Evolutionary conservation across 2,888 invertebrate genomes (phyloP), one percentile per base, ranked within the genome.

Genomic region (Sarcophaga caerulescens): DNA sequence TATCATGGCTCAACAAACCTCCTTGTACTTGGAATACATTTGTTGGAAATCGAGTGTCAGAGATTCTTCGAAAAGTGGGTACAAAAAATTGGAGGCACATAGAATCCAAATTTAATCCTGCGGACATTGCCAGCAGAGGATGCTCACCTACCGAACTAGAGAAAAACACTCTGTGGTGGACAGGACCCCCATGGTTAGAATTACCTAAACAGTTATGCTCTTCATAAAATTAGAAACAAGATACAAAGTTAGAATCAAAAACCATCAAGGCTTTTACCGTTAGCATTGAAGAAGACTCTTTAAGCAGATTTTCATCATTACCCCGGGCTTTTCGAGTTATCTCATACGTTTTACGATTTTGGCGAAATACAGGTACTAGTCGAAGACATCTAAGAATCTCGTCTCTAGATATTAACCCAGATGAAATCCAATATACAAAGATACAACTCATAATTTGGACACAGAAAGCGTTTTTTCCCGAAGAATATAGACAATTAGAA

Each of bases 1-100:
- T 70, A 23, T 52, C 70, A 3, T 70, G 70, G 70, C 57, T 70
- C 8, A 17, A 23, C 10, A 70, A 70, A 57, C 70, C 59, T 6
- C 52, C 59, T 1, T 70, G 70, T 23, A 11, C 11, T 4, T 70
- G 70, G 70, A 52, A 52, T 17, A 70, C 70, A 11, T 70, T 70
- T 25, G 70, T 70, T 21, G 70, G 12, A 4, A 70, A 70, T 57
- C 23, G 70, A 4, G 23, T 57, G 4, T 21, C 59, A 12, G n/a
- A n/a, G n/a, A 70, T 70, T 19, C 6, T 23, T 14, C 5, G 57
- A n/a, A 70, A 70, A 57, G 57, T 70, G 11, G 70, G 70, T 3
- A 57, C 57, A 12, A 4, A 19, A 11, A 57, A 17, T 17, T 70
- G 70, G 70, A 3, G 4, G 19, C 35, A 70, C 57, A 57, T 70